phyloP scores from a whole-genome alignment of 2,888 invertebrate species.

The Chloromyia formosa region DNA sequence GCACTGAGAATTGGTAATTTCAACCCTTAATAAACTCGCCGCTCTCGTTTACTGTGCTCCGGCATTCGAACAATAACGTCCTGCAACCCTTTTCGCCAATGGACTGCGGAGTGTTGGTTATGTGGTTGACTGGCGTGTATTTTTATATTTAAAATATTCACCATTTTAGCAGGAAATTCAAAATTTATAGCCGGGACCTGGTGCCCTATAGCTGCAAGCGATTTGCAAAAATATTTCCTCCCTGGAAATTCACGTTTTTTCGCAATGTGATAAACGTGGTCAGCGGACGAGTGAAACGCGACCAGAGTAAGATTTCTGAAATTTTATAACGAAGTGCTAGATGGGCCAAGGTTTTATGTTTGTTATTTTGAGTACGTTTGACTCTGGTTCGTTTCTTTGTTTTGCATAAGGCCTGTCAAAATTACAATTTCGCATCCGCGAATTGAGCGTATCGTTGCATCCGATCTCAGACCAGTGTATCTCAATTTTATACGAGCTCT shows the following conservation, averaged over 20 bases:
- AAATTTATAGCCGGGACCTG: slow-evolving; percentile 37
- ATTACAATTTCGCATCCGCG: neutral
- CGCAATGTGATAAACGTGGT: neutral
- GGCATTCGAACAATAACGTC: too few relatives aligned
- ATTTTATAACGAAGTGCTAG: neutral
- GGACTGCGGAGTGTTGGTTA: neutral
- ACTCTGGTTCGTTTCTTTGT: neutral
- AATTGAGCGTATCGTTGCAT: too few relatives aligned
- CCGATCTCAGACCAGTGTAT: neutral
- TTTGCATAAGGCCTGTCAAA: neutral
- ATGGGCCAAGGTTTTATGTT: too few relatives aligned
- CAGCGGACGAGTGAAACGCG: neutral
- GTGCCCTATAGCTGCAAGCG: slow-evolving; percentile 24
- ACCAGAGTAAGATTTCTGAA: neutral
- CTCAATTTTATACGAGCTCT: neutral
- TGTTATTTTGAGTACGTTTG: neutral
- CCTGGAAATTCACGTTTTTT: neutral
- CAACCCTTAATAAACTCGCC: slow-evolving; percentile 30
- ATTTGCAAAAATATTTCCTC: slow-evolving; percentile 27
- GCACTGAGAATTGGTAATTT: neutral
- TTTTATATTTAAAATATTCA: slow-evolving; percentile 35
- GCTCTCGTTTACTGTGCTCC: neutral
- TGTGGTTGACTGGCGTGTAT: neutral
- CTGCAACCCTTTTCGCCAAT: neutral
- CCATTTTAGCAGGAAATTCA: slow-evolving; percentile 36